Conservation (phyloP, 2,888 invertebrate species). For the Cephus rjabovi region DNA sequence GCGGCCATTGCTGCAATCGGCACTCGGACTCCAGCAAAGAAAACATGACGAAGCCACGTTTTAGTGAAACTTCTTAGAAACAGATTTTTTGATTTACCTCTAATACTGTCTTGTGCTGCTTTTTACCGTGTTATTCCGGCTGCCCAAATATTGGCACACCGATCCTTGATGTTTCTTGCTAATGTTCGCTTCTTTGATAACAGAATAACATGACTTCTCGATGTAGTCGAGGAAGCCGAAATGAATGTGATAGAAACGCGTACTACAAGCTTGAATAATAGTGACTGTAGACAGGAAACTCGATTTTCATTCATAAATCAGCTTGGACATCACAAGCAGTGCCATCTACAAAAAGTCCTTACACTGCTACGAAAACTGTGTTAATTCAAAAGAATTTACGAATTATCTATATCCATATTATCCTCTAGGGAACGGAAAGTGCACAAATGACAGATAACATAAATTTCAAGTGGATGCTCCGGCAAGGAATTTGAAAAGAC, state of each 20-base stretch:
- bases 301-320: background rate
- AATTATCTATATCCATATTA: too few species aligned
- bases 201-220: background rate
- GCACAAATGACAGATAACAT: background rate
- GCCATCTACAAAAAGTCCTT: background rate
- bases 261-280: background rate
- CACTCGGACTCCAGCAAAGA: background rate
- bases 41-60: constrained; percentile 3
- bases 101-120: background rate
- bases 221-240: background rate
- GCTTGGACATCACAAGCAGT: background rate
- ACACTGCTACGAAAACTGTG: background rate
- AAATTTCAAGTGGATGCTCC: background rate
- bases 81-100: background rate
- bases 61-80: background rate
- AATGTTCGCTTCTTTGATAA: background rate
- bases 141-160: background rate
- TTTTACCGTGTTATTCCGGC: background rate
- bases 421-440: background rate
- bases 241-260: background rate
- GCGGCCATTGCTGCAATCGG: background rate
- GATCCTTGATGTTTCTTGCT: background rate
- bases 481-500: background rate
- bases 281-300: background rate
- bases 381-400: background rate